Conservation (phyloP, 2,113 vertebrate genomes). For the Callithrix jacchus region DNA sequence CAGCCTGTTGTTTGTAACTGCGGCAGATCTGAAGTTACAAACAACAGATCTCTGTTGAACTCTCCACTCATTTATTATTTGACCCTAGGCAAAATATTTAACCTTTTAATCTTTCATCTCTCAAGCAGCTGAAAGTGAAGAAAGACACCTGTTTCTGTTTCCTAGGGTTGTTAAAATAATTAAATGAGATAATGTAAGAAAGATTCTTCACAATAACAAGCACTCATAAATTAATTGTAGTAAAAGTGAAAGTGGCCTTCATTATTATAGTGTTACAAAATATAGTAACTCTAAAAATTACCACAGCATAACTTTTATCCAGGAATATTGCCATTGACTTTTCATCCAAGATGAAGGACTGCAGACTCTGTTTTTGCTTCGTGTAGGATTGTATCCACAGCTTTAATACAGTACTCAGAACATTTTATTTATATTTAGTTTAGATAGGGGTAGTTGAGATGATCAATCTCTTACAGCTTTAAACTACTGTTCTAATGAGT, state of each 20-base stretch:
- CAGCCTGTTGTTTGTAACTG: not conserved
- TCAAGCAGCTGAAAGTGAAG: not conserved
- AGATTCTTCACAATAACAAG: not conserved
- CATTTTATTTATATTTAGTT: not conserved
- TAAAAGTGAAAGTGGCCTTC: not conserved
- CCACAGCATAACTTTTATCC: not conserved
- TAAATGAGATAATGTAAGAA: conserved; percentile 20
- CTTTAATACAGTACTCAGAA: not conserved
- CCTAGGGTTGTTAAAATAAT: not conserved
- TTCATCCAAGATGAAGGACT: not conserved
- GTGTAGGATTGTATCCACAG: not conserved
- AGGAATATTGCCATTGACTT: not conserved
- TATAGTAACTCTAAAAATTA: not conserved
- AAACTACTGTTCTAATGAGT: not conserved
- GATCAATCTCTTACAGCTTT: not conserved
- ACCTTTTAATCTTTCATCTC: not conserved
- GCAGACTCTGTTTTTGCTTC: not conserved
- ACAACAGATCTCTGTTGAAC: not conserved
- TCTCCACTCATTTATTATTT: not conserved
- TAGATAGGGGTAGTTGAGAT: not conserved
- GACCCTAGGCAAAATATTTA: not conserved
- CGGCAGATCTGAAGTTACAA: not conserved
- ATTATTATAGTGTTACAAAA: not conserved
- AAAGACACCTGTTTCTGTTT: not conserved
- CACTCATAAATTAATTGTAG: not conserved